Base-by-base conservation (phyloP, 2,888 invertebrate species). In the Thymelicus sylvestris region DNA sequence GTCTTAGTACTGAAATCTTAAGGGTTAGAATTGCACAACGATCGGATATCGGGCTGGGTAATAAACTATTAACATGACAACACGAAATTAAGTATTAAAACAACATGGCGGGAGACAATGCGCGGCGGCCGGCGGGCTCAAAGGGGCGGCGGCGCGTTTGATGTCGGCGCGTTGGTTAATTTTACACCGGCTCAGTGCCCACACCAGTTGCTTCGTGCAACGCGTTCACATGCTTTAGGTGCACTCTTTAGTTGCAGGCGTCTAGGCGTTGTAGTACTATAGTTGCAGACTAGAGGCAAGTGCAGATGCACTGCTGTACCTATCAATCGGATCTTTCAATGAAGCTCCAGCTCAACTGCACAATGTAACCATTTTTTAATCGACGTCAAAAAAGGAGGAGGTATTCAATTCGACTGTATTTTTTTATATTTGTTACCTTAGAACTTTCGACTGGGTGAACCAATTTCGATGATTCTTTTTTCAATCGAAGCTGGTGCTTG, bases 51-150 rank as follows among this genome's bases (percentile, higher is more conserved):
- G 41, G 15, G 47, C 55, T 74, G 73, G 79, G 83, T 86, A 87
- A 91, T 91, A 91, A 92, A 90, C 87, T 87, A 89, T 88, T 87
- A 88, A 89, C 88, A 90, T 89, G 90, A 91, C 91, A 90, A 89
- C 89, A 89, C 83, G 84, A 88, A 90, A 91, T 91, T 90, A 90
- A 88, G 86, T 84, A 88, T 87, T 86, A 87, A 89, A 89, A 88
- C 87, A 89, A 90, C 90, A 89, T 83, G 62, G 84, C 87, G 89
- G 83, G 88, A 91, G 90, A 92, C 92, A 93, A 92, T 89, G 81
- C 63, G 83, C 81, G 87, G 92, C 86, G 79, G 74, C 83, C 81
- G 87, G 92, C 86, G 79, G 74, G 79, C 72, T 76, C 83, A 90
- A 91, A 92, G 90, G 87, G 81, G 75, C 77, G 77, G 86, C 90